Percentiles rank a stretch among this genome's conserved stretches.
Evolutionary conservation across 1,140 invertebrate genomes (phyloP).

Genomic region (Aradophagus sp.): DNA sequence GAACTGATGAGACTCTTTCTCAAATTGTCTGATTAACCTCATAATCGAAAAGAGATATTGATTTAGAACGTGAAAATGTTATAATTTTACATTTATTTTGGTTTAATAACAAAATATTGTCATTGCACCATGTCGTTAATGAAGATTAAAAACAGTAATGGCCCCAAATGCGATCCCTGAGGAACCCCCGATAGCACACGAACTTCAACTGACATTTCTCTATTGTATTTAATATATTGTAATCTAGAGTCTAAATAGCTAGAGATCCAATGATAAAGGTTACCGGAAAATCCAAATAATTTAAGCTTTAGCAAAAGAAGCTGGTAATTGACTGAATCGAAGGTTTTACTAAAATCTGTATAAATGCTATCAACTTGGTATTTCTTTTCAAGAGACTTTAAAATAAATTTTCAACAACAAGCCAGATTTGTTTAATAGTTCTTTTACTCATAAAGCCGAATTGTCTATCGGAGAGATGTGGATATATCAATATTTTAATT

Average conservation of each 20-base stretch:
- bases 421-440: conserved; percentile 4
- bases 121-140: conserved; percentile 4
- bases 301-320: conserved; percentile 4
- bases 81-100: no score
- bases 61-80: no score
- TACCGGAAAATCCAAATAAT: not conserved
- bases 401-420: conserved; percentile 1
- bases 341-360: conserved; percentile 8
- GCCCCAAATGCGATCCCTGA: conserved; percentile 2
- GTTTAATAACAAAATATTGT: no score
- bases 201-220: not conserved
- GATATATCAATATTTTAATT: not conserved
- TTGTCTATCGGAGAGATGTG: not conserved
- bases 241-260: not conserved
- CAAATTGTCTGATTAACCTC: no score
- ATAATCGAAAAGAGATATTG: no score
- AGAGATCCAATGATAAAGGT: not conserved
- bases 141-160: conserved; percentile 1
- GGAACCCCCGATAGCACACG: conserved; percentile 1
- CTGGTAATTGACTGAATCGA: conserved; percentile 6
- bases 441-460: conserved; percentile 2
- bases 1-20: conserved; percentile 1
- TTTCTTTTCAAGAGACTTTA: conserved; percentile 8
- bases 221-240: conserved; percentile 10
- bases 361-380: conserved; percentile 3